Percentiles rank a stretch among this genome's conserved stretches.
phyloP scores from a whole-genome alignment of 2,797 vertebrate genomes.

The Chelon auratus region DNA sequence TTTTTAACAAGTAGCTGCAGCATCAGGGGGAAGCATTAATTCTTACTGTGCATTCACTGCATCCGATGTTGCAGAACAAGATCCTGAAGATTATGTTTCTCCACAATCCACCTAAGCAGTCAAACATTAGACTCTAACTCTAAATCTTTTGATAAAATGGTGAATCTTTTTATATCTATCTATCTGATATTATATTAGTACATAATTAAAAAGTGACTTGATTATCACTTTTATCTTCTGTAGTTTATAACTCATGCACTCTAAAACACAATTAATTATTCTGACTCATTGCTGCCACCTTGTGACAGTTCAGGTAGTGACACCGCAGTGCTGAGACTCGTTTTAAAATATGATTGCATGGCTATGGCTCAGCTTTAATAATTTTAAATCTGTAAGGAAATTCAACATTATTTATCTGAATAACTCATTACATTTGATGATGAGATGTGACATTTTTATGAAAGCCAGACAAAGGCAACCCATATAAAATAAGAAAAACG shows the following conservation, averaged over 20 bases:
- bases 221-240: slow-evolving; percentile 7
- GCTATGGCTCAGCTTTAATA: too few species aligned
- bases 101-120: slow-evolving; percentile 4
- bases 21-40: slow-evolving; percentile 39
- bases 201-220: neutral
- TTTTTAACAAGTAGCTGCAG: slow-evolving; percentile 33
- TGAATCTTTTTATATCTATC: neutral
- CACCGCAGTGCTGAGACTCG: too few species aligned
- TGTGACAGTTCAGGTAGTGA: slow-evolving; percentile 38
- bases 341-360: too few species aligned
- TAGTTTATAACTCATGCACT: slow-evolving; percentile 11
- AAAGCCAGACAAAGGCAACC: too few species aligned
- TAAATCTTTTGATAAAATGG: neutral
- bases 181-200: neutral
- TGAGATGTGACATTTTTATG: too few species aligned
- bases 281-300: slow-evolving; percentile 75
- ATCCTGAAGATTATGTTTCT: slow-evolving; percentile 8
- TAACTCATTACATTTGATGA: too few species aligned
- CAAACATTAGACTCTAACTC: neutral
- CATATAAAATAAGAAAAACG: too few species aligned
- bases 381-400: too few species aligned
- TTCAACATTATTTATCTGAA: too few species aligned
- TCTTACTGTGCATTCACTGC: slow-evolving; percentile 44
- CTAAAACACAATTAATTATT: neutral
- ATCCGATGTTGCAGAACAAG: slow-evolving; percentile 33